A percentile compares a stretch with the other conserved stretches of the same genome.
phyloP scores from a whole-genome alignment of 2,113 vertebrate species.

The Macquaria ambigua region DNA sequence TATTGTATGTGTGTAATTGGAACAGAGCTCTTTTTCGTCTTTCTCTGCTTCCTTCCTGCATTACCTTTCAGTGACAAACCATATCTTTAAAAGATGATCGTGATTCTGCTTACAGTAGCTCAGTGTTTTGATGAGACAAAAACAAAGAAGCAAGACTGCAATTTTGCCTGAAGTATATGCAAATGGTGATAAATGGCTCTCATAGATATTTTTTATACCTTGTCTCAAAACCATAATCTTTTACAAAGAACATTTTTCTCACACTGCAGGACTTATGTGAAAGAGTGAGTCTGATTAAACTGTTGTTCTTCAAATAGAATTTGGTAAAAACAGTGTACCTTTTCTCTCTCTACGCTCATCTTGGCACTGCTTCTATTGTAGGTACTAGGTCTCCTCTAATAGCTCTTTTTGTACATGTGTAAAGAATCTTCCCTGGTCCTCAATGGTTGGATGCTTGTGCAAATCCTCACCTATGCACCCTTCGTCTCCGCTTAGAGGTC shows the following conservation, averaged over 20 bases:
- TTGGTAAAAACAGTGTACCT: neutral
- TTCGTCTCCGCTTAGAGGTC: neutral
- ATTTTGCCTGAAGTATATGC: neutral
- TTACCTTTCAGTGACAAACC: neutral
- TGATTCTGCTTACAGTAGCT: neutral
- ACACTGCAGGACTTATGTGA: neutral
- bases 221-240: conserved; percentile 14
- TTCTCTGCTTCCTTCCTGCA: neutral
- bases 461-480: neutral
- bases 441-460: neutral
- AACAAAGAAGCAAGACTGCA: neutral
- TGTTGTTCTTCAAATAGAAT: conserved; percentile 26
- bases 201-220: neutral
- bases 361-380: neutral
- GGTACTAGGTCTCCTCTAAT: neutral
- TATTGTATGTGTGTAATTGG: neutral
- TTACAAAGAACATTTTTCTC: neutral
- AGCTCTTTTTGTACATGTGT: conserved; percentile 1
- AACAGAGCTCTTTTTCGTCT: neutral
- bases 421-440: neutral
- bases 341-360: neutral
- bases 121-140: neutral
- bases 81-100: neutral
- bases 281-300: conserved; percentile 31
- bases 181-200: conserved; percentile 4